Evolutionary conservation across 2,888 invertebrate species (phyloP).

Genomic region (Hyles lineata): DNA sequence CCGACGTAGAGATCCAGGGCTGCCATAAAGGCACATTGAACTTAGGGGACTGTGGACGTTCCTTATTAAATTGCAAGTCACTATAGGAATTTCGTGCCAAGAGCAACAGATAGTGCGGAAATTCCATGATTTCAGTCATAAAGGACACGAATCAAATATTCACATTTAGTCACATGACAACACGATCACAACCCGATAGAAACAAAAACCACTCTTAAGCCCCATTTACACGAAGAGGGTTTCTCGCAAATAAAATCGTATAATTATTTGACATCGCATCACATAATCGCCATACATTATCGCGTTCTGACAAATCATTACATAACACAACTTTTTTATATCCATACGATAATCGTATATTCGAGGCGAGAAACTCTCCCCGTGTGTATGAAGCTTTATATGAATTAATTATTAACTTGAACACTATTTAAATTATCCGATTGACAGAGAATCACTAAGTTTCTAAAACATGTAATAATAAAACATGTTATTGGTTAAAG

Average conservation of each 20-base stretch:
- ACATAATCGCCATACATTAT: too few relatives aligned
- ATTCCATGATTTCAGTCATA: constrained; percentile 78
- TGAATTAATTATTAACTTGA: not conserved
- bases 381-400: too few relatives aligned
- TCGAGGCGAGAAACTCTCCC: too few relatives aligned
- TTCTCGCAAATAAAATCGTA: too few relatives aligned
- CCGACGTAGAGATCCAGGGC: constrained; percentile 75
- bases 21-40: constrained; percentile 82
- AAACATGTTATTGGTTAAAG: too few relatives aligned
- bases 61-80: constrained; percentile 72
- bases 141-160: constrained; percentile 43
- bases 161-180: constrained; percentile 49
- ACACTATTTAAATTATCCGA: too few relatives aligned
- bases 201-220: constrained; percentile 9
- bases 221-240: too few relatives aligned
- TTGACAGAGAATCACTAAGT: not conserved
- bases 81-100: constrained; percentile 73
- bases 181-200: constrained; percentile 40
- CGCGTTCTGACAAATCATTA: too few relatives aligned
- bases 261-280: too few relatives aligned
- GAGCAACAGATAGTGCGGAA: constrained; percentile 74
- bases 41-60: constrained; percentile 81
- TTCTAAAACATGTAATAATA: not conserved
- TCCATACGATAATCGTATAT: too few relatives aligned
- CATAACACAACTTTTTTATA: too few relatives aligned